Conservation (phyloP, 1,140 invertebrate species). For the Acromyrmex charruanus region DNA sequence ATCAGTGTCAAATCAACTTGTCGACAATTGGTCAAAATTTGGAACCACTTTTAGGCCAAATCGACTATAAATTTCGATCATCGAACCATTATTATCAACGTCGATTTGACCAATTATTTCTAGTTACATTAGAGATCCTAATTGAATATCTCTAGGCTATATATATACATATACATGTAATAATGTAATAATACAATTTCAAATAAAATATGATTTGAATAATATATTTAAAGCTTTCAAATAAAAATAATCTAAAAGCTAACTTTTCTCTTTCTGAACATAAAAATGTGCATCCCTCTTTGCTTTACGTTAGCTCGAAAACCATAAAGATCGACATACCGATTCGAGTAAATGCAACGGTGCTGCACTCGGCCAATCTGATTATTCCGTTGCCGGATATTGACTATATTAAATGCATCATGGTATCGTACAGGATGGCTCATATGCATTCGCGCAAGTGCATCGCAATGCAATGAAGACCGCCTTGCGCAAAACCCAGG, state of each 20-base stretch:
- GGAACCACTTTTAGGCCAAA: too few species aligned
- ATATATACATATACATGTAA: not conserved
- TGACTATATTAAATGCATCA: slow-evolving; percentile 30
- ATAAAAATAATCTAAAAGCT: not conserved
- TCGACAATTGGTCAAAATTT: too few species aligned
- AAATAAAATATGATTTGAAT: not conserved
- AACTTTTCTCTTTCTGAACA: not conserved
- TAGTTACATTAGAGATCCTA: too few species aligned
- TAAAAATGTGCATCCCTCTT: not conserved
- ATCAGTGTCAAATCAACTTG: too few species aligned
- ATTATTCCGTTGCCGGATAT: slow-evolving; percentile 38
- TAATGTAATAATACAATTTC: not conserved
- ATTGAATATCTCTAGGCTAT: too few species aligned
- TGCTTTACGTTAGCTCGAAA: not conserved
- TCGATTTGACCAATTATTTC: too few species aligned
- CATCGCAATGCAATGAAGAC: slow-evolving; percentile 26
- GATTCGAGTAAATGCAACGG: slow-evolving; percentile 3
- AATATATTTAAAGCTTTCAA: not conserved
- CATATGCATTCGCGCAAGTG: slow-evolving; percentile 11
- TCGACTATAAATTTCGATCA: too few species aligned
- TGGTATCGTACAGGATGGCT: slow-evolving; percentile 6
- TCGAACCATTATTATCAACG: too few species aligned
- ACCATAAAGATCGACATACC: not conserved
- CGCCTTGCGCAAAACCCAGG: slow-evolving; percentile 40
- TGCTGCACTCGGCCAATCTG: not conserved